Base-by-base conservation (phyloP, 2,797 vertebrate species). In the Tragopan temminckii region DNA sequence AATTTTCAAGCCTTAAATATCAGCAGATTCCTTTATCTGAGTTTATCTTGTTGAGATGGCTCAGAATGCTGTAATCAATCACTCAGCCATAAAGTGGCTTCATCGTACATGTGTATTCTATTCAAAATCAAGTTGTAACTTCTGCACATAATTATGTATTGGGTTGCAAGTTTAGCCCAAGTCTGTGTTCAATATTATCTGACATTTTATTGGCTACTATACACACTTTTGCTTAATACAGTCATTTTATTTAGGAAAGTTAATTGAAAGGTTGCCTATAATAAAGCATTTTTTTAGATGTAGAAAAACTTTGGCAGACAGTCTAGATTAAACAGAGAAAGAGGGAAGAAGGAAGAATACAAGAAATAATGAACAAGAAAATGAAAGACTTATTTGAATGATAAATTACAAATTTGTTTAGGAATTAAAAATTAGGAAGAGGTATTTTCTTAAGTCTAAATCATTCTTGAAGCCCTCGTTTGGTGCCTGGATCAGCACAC, bases 1-100 rank as follows among this genome's bases (percentile, higher is more conserved):
- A 98, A 98, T 98, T 95, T 71, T 93, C 76, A 81, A 92, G 79
- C 74, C 90, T 95, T 97, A 97, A 97, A 97, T 97, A 98, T 97
- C 94, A 97, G 91, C 75, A 95, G 89, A 96, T 97, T 97, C 96
- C 97, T 97, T 97, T 97, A 96, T 97, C 93, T 94, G 94, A 97
- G 96, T 98, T 97, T 97, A 97, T 97, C 95, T 97, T 97, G 93
- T 96, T 24, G 42, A 43, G 45, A 95, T 94, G 95, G 92, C 95
- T 94, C 81, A 58, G 61, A 90, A 91, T 76, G 66, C 82, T 90
- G 68, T 89, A 96, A 98, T 98, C 96, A 97, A 97, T 98, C 97
- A 97, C 12, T 7, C 79, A 45, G 61, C 31, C 68, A 88, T 98
- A 97, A 98, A 98, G 96, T 92, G 90, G 85, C 87, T 96, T 97